Evolutionary conservation across 2,888 invertebrate genomes (phyloP).

Genomic region (Drosophila merina): DNA sequence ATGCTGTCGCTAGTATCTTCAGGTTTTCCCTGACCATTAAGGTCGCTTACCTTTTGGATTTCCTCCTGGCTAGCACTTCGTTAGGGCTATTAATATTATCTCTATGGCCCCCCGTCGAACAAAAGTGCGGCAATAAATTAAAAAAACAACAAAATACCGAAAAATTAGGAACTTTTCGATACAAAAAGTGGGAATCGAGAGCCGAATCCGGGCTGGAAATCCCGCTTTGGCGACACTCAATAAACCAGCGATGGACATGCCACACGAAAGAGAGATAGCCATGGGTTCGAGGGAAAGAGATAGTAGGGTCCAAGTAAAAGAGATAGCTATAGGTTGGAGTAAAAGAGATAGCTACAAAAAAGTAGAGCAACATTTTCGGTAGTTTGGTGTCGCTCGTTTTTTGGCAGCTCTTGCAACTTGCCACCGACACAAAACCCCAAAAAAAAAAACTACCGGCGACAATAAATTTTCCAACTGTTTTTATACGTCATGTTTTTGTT

Average conservation of each 20-base stretch:
- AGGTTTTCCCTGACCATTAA: slow-evolving; percentile 13
- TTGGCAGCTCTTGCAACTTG: slow-evolving; percentile 45
- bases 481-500: slow-evolving; percentile 28
- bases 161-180: slow-evolving; percentile 47
- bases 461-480: slow-evolving; percentile 45
- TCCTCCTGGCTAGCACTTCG: slow-evolving; percentile 56
- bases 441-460: slow-evolving; percentile 37
- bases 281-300: slow-evolving; percentile 13
- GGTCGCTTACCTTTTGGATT: slow-evolving; percentile 48
- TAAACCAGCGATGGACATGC: slow-evolving; percentile 39
- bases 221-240: slow-evolving; percentile 37
- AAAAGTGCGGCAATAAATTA: slow-evolving; percentile 75
- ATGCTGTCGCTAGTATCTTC: slow-evolving; percentile 22
- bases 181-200: not conserved
- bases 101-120: slow-evolving; percentile 61
- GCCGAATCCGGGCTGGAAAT: slow-evolving; percentile 13
- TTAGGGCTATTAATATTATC: slow-evolving; percentile 73
- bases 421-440: slow-evolving; percentile 12
- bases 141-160: slow-evolving; percentile 45
- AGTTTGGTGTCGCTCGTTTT: slow-evolving; percentile 46
- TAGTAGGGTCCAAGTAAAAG: not conserved
- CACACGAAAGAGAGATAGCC: slow-evolving; percentile 17
- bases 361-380: slow-evolving; percentile 67
- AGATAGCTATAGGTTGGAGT: too few relatives aligned
- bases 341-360: slow-evolving; percentile 33